Conservation (phyloP, 2,888 invertebrate genomes). For the Drosophila nr. medialis region DNA sequence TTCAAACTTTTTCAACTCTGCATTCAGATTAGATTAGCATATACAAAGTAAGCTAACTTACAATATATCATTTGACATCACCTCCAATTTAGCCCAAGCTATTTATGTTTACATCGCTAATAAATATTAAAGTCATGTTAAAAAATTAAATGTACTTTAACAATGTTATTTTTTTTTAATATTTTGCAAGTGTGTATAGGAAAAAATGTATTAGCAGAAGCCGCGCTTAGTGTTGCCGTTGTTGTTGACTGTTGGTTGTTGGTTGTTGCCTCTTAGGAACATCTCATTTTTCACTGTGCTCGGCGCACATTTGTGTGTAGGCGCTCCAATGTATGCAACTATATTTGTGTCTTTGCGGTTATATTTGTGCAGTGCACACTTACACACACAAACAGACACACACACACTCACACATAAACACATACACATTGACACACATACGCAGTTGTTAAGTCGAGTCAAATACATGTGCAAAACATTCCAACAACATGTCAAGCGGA, state of each 20-base stretch:
- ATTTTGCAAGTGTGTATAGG: conserved; percentile 33
- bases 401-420: conserved; percentile 15
- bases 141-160: neutral
- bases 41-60: neutral
- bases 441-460: conserved; percentile 57
- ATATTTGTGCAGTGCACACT: conserved; percentile 66
- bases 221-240: conserved; percentile 12
- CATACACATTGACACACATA: neutral
- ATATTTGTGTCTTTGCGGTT: conserved; percentile 77
- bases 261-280: conserved; percentile 33
- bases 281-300: conserved; percentile 48
- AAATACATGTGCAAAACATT: conserved; percentile 75
- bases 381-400: conserved; percentile 19
- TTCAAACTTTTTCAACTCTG: neutral
- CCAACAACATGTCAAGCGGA: conserved; percentile 77
- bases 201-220: conserved; percentile 43
- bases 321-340: conserved; percentile 74
- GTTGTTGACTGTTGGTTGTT: neutral
- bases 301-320: conserved; percentile 63
- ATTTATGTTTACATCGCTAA: neutral
- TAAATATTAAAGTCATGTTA: neutral
- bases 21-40: neutral
- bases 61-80: neutral
- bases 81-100: neutral
- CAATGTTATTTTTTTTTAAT: neutral